Evolutionary conservation across 2,113 vertebrate genomes (phyloP).

Genomic region (Podiceps cristatus): DNA sequence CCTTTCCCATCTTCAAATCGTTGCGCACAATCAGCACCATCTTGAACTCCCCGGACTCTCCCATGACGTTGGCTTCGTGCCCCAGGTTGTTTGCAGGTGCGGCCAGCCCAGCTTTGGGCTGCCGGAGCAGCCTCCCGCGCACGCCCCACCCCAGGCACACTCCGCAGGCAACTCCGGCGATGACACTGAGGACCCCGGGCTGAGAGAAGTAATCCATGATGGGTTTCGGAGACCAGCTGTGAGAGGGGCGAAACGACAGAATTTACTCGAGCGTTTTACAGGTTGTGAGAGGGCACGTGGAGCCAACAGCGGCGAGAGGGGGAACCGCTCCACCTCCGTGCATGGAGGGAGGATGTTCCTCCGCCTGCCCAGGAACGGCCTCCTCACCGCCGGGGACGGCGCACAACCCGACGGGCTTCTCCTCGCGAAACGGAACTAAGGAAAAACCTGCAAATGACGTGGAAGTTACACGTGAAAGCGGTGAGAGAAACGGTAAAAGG

Average conservation of each 20-base stretch:
- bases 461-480: rapidly evolving
- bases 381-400: rapidly evolving
- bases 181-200: constrained; percentile 73
- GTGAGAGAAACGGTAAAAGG: rapidly evolving
- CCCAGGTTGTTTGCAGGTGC: not conserved
- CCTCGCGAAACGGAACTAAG: too few relatives aligned
- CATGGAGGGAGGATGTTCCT: rapidly evolving
- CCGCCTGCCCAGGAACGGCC: not conserved
- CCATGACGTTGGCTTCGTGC: constrained; percentile 80
- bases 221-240: not conserved
- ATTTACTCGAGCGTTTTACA: rapidly evolving
- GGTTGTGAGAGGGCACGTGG: too few relatives aligned
- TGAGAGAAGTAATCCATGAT: constrained; percentile 82
- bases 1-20: constrained; percentile 97
- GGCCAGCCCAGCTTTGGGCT: not conserved
- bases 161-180: constrained; percentile 85
- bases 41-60: constrained; percentile 91
- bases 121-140: constrained; percentile 48
- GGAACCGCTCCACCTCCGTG: rapidly evolving
- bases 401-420: not conserved
- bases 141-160: constrained; percentile 90
- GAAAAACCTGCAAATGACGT: not conserved
- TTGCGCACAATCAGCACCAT: constrained; percentile 92
- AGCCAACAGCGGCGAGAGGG: not conserved
- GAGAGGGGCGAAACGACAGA: not conserved